phyloP scores from a whole-genome alignment of 2,113 vertebrate genomes.

The Verasper variegatus region DNA sequence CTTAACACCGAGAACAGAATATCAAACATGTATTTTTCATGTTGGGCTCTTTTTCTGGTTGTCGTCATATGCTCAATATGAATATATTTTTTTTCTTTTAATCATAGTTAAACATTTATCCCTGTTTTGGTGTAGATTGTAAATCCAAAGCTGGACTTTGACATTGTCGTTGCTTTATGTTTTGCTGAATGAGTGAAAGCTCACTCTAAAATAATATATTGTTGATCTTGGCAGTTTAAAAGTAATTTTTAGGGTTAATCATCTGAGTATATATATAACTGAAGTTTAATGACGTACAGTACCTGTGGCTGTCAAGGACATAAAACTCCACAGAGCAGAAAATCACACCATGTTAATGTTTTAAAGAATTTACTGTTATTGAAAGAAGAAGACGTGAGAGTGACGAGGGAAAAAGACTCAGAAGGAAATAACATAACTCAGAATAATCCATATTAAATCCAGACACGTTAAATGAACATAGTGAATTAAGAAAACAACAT shows the following conservation, averaged over 20 bases:
- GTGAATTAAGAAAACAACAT: neutral
- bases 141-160: no score
- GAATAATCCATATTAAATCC: neutral
- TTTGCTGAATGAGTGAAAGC: neutral
- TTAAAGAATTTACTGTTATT: conserved; percentile 1
- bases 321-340: neutral
- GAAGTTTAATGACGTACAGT: no score
- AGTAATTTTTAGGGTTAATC: neutral
- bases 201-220: neutral
- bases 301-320: no score
- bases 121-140: neutral
- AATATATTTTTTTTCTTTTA: neutral
- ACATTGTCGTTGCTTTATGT: neutral
- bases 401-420: neutral
- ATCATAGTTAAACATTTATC: neutral
- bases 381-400: conserved; percentile 5
- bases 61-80: no score
- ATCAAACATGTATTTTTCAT: neutral
- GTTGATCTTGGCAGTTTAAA: neutral
- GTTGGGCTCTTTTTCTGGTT: neutral
- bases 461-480: no score
- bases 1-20: conserved; percentile 49
- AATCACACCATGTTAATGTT: neutral
- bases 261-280: neutral
- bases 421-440: neutral